These are phyloP conservation scores for Montipora capitata DNA, from an alignment of 92 coral and sea anemone genomes.

Conservation along the genomic window DNA sequence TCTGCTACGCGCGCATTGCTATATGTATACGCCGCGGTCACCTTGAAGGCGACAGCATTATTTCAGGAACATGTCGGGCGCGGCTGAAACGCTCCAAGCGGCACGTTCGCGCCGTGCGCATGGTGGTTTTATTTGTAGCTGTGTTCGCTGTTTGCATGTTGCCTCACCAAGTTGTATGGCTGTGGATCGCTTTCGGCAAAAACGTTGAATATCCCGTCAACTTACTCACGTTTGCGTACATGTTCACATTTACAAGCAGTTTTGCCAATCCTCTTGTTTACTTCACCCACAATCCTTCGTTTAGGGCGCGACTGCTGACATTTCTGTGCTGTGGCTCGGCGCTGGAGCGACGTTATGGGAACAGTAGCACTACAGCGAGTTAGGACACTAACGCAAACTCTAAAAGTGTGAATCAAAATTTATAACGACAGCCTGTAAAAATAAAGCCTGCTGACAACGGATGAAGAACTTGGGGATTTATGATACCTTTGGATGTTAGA, in stretches of 20 bases:
- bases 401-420: background rate
- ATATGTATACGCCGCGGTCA: slow-evolving; percentile 66
- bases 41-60: slow-evolving; percentile 44
- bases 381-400: slow-evolving; percentile 14
- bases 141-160: slow-evolving; percentile 91
- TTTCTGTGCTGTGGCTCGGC: slow-evolving; percentile 9
- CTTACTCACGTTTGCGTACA: slow-evolving; percentile 76
- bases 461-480: too few species aligned
- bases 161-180: slow-evolving; percentile 89
- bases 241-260: slow-evolving; percentile 85
- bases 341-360: background rate
- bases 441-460: too few species aligned
- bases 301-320: background rate
- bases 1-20: slow-evolving; percentile 78
- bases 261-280: slow-evolving; percentile 87
- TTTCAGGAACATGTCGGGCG: slow-evolving; percentile 72
- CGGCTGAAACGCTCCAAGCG: slow-evolving; percentile 63
- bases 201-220: slow-evolving; percentile 20
- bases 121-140: slow-evolving; percentile 76
- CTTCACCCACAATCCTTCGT: slow-evolving; percentile 44
- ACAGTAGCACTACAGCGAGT: background rate
- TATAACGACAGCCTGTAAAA: background rate
- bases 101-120: slow-evolving; percentile 78
- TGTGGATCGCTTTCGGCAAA: slow-evolving; percentile 72
- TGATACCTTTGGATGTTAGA: too few species aligned